phyloP scores from a whole-genome alignment of 2,888 invertebrate species.

The Macropis europaea region DNA sequence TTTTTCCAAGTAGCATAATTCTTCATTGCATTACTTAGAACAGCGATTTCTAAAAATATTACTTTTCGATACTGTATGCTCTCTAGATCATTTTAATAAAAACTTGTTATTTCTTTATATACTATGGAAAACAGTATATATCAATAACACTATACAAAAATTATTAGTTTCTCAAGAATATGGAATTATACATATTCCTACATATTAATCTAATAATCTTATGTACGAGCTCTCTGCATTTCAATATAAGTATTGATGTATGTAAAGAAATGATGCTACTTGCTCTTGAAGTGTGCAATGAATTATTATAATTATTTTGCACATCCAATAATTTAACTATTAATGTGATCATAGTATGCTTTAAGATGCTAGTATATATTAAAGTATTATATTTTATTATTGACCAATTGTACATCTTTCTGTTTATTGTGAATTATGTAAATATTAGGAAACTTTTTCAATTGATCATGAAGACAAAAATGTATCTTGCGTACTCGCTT shows the following conservation, averaged over 20 bases:
- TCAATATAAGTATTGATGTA: slow-evolving; percentile 19
- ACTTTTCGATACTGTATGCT: slow-evolving; percentile 16
- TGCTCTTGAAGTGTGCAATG: slow-evolving; percentile 51
- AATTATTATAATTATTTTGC: slow-evolving; percentile 48
- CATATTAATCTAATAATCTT: slow-evolving; percentile 10
- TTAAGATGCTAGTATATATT: slow-evolving; percentile 47
- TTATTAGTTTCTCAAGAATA: slow-evolving; percentile 27
- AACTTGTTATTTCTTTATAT: not conserved
- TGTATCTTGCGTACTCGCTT: slow-evolving; percentile 34
- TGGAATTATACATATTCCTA: slow-evolving; percentile 7
- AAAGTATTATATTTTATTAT: slow-evolving; percentile 55
- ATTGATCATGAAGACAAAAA: slow-evolving; percentile 25
- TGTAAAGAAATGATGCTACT: slow-evolving; percentile 20
- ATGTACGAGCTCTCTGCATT: slow-evolving; percentile 23
- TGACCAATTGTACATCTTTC: slow-evolving; percentile 46
- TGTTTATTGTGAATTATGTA: slow-evolving; percentile 38
- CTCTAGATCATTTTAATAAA: slow-evolving; percentile 29
- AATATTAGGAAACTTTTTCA: slow-evolving; percentile 35
- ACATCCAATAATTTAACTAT: slow-evolving; percentile 54
- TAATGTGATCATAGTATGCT: slow-evolving; percentile 63
- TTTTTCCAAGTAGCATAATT: not conserved
- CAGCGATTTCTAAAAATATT: slow-evolving; percentile 10
- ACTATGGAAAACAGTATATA: not conserved
- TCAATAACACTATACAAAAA: not conserved
- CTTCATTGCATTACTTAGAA: slow-evolving; percentile 3